Evolutionary conservation across 1,140 invertebrate genomes (phyloP).

Genomic region (Parapsyche elsis): DNA sequence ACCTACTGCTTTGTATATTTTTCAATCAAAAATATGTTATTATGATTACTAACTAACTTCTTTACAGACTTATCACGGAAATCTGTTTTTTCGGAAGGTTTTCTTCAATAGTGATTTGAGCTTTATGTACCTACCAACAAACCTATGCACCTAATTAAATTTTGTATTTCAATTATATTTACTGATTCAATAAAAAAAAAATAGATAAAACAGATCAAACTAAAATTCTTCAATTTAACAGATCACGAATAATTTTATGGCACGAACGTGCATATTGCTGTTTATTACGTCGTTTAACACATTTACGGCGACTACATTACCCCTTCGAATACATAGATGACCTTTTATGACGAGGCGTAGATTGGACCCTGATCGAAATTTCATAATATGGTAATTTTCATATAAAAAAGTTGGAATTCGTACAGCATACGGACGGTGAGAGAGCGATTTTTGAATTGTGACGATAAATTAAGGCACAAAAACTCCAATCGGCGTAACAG

Average conservation of each 20-base stretch:
- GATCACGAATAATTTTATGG: no score
- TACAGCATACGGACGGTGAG: neutral
- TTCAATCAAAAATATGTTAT: neutral
- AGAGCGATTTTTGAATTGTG: constrained; percentile 9
- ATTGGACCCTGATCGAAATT: neutral
- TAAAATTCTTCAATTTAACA: no score
- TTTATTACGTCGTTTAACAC: constrained; percentile 26
- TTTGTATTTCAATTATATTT: neutral
- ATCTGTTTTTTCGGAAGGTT: no score
- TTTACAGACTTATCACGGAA: neutral
- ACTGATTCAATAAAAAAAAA: no score
- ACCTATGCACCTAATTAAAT: no score
- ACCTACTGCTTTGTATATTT: neutral
- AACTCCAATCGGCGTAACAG: constrained; percentile 4
- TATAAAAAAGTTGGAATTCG: neutral
- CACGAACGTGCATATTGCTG: neutral
- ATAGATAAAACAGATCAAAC: no score
- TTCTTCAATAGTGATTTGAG: no score
- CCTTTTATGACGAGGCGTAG: constrained; percentile 11
- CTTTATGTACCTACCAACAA: no score
- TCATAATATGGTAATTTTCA: constrained; percentile 6
- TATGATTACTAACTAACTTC: neutral
- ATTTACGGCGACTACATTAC: constrained; percentile 13
- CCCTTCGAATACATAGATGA: neutral
- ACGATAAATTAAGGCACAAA: constrained; percentile 16